A percentile compares a stretch with the other conserved stretches of the same genome.
These are phyloP conservation scores for Lissocephala sabroskyi DNA, from an alignment of 2,888 invertebrate species.

Conservation along the genomic window DNA sequence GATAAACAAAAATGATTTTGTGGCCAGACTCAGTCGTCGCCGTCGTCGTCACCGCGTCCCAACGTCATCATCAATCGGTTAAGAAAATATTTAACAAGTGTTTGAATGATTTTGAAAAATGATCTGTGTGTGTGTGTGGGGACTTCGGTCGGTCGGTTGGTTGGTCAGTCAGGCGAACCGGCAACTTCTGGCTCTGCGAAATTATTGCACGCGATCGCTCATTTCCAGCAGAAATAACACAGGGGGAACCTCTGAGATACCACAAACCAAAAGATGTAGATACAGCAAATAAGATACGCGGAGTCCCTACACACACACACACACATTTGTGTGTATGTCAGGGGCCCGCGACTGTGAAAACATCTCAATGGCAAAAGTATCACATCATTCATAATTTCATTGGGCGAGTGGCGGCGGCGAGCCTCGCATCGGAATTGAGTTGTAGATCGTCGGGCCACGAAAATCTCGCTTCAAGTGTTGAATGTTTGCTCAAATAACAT, in stretches of 20 bases:
- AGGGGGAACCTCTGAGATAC: slow-evolving; percentile 33
- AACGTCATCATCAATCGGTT: slow-evolving; percentile 65
- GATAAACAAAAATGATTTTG: slow-evolving; percentile 49
- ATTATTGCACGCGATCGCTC: slow-evolving; percentile 62
- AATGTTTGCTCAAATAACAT: slow-evolving; percentile 66
- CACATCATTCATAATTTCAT: slow-evolving; percentile 68
- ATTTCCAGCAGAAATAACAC: slow-evolving; percentile 61
- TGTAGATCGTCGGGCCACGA: slow-evolving; percentile 35
- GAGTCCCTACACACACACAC: no score
- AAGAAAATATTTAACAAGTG: slow-evolving; percentile 70
- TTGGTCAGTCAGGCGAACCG: no score
- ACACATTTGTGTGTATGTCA: slow-evolving; percentile 56
- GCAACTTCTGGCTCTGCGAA: no score
- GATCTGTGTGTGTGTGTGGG: no score
- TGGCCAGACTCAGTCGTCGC: slow-evolving; percentile 9
- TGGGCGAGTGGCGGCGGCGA: slow-evolving; percentile 25
- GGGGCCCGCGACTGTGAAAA: slow-evolving; percentile 64
- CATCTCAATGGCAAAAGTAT: slow-evolving; percentile 63
- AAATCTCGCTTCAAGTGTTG: slow-evolving; percentile 61
- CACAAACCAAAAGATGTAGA: slow-evolving; percentile 45
- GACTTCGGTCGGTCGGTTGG: no score
- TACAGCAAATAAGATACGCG: slow-evolving; percentile 58
- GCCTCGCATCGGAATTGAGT: slow-evolving; percentile 47
- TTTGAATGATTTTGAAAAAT: slow-evolving; percentile 72
- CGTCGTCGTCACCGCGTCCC: slow-evolving; percentile 43